A percentile compares a stretch with the other conserved stretches of the same genome.
phyloP scores from a whole-genome alignment of 2,113 vertebrate genomes.

The Corapipo altera region DNA sequence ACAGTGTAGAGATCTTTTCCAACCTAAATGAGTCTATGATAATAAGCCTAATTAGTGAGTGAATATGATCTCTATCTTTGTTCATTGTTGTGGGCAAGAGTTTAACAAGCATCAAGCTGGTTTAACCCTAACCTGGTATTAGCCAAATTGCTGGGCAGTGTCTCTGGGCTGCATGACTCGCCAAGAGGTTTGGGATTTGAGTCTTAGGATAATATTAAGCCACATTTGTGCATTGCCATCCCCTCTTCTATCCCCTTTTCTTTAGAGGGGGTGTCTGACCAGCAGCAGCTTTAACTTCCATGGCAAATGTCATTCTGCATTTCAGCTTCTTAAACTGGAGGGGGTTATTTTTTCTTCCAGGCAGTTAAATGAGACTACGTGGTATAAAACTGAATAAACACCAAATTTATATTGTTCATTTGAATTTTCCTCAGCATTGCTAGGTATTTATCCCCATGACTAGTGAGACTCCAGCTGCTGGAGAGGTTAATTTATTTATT shows the following conservation, averaged over 20 bases:
- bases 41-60: background rate
- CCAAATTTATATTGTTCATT: background rate
- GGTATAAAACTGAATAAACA: background rate
- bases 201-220: background rate
- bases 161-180: background rate
- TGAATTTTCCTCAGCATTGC: background rate
- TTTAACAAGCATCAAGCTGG: background rate
- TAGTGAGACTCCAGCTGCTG: conserved; percentile 10
- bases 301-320: background rate
- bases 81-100: background rate
- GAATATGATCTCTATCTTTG: background rate
- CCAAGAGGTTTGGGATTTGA: background rate
- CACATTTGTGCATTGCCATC: background rate
- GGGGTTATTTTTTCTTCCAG: background rate
- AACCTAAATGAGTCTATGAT: background rate
- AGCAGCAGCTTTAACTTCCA: background rate
- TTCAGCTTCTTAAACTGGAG: background rate
- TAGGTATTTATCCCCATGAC: background rate
- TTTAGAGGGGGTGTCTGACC: background rate
- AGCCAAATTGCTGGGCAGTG: background rate
- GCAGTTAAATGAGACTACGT: background rate
- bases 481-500: background rate
- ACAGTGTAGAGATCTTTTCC: background rate
- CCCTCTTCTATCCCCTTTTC: background rate
- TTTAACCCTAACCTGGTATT: background rate